phyloP scores from a whole-genome alignment of 2,113 vertebrate genomes.

The Oryzias celebensis region DNA sequence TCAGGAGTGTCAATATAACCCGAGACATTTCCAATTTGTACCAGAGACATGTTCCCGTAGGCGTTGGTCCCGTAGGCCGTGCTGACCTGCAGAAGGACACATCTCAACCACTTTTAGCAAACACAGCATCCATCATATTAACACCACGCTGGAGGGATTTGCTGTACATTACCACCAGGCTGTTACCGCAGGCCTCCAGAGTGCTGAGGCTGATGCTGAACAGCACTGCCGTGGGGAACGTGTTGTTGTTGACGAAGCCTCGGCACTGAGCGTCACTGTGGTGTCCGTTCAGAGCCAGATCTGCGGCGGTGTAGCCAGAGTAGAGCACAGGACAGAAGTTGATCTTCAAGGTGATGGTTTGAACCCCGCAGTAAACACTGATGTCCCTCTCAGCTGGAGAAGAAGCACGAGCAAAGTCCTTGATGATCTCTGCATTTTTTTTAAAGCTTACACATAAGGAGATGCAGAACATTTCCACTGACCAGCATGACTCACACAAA shows the following conservation, averaged over 20 bases:
- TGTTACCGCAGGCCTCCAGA: conserved; percentile 93
- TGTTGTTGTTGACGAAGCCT: conserved; percentile 96
- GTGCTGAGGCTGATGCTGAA: conserved; percentile 96
- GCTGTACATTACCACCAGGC: conserved; percentile 84
- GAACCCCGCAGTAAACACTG: conserved; percentile 93
- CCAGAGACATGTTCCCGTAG: conserved; percentile 88
- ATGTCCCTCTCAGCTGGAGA: conserved; percentile 89
- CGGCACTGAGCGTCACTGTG: conserved; percentile 89
- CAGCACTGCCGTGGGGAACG: conserved; percentile 92
- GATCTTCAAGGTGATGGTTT: conserved; percentile 96
- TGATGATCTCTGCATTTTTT: not conserved
- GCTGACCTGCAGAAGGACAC: conserved; percentile 81
- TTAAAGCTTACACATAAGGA: no score
- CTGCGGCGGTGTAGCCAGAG: conserved; percentile 91
- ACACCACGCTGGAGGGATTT: not conserved
- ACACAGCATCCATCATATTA: conserved; percentile 11
- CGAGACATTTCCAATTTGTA: conserved; percentile 95
- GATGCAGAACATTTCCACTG: no score
- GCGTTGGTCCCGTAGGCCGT: conserved; percentile 85
- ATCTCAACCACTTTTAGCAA: conserved; percentile 6
- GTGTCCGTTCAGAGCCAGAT: conserved; percentile 89
- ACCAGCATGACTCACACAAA: not conserved
- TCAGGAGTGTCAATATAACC: conserved; percentile 97
- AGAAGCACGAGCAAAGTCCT: not conserved
- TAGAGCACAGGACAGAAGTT: conserved; percentile 98